A percentile compares a stretch with the other conserved stretches of the same genome.
These are phyloP conservation scores for Cygnus olor DNA, from an alignment of 2,797 vertebrate genomes.

Conservation along the genomic window DNA sequence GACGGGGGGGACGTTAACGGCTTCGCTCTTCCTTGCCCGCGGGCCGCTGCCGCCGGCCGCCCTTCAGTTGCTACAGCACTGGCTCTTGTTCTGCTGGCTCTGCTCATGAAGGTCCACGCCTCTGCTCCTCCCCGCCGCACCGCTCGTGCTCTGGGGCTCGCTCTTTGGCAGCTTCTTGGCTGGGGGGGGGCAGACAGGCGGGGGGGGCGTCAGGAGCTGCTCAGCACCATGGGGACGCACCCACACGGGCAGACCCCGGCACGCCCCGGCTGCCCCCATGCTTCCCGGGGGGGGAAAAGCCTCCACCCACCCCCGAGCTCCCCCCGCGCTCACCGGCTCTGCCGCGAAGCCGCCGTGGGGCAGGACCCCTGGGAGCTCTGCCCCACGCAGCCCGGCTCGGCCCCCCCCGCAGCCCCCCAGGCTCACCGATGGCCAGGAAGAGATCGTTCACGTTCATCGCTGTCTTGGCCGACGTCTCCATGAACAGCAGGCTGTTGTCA, in stretches of 20 bases:
- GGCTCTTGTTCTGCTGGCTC: constrained; percentile 81
- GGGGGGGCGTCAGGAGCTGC: not conserved
- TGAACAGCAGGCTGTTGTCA: constrained; percentile 85
- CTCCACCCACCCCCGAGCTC: too few relatives aligned
- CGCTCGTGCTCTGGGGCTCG: constrained; percentile 79
- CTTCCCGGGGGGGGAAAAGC: too few relatives aligned
- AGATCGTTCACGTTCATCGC: constrained; percentile 86
- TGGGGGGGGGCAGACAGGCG: constrained; percentile 24
- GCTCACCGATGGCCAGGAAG: constrained; percentile 85
- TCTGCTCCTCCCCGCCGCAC: constrained; percentile 71
- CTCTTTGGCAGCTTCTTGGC: constrained; percentile 87
- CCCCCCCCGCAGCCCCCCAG: not conserved
- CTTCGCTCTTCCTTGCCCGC: constrained; percentile 65
- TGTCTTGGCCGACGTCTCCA: constrained; percentile 86
- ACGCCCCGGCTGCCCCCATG: not conserved
- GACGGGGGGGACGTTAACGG: constrained; percentile 43
- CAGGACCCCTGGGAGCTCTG: too few relatives aligned
- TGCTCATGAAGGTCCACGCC: constrained; percentile 84
- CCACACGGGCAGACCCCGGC: too few relatives aligned
- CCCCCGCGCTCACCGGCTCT: too few relatives aligned
- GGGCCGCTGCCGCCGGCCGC: not conserved
- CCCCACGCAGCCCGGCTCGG: too few relatives aligned
- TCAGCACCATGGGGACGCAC: not conserved
- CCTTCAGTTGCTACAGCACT: constrained; percentile 83
- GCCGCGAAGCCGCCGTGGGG: too few relatives aligned